Evolutionary conservation across 2,113 vertebrate genomes (phyloP).

Genomic region (Dolichotis patagonum): DNA sequence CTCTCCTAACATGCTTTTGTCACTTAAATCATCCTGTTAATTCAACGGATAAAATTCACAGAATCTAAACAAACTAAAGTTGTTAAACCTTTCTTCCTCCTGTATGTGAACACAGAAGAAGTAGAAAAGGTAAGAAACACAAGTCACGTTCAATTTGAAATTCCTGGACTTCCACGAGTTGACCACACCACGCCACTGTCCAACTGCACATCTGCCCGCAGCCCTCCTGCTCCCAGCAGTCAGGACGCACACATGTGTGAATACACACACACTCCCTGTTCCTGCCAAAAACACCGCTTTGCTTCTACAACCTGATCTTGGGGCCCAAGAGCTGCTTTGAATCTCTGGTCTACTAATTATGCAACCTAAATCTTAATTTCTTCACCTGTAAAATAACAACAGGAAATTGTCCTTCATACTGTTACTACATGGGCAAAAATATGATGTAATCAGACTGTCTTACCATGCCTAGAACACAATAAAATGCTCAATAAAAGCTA

Average conservation of each 20-base stretch:
- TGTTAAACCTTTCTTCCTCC: not conserved
- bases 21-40: not conserved
- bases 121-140: not conserved
- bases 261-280: not conserved
- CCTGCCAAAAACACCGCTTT: not conserved
- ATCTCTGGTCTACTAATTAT: not conserved
- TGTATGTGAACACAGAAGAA: not conserved
- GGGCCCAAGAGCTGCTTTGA: not conserved
- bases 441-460: not conserved
- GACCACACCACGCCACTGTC: too few species aligned
- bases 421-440: not conserved
- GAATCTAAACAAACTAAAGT: not conserved
- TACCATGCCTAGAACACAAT: not conserved
- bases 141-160: not conserved
- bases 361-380: slow-evolving; percentile 15
- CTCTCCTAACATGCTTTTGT: not conserved
- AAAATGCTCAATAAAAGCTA: not conserved
- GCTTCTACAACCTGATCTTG: not conserved
- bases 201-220: not conserved
- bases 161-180: not conserved
- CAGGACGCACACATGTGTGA: rapidly evolving
- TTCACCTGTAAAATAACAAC: not conserved
- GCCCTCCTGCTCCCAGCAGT: not conserved
- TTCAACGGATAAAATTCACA: not conserved
- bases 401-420: not conserved